A percentile compares a stretch with the other conserved stretches of the same genome.
phyloP scores from a whole-genome alignment of 2,888 invertebrate species.

The Noctua fimbriata region DNA sequence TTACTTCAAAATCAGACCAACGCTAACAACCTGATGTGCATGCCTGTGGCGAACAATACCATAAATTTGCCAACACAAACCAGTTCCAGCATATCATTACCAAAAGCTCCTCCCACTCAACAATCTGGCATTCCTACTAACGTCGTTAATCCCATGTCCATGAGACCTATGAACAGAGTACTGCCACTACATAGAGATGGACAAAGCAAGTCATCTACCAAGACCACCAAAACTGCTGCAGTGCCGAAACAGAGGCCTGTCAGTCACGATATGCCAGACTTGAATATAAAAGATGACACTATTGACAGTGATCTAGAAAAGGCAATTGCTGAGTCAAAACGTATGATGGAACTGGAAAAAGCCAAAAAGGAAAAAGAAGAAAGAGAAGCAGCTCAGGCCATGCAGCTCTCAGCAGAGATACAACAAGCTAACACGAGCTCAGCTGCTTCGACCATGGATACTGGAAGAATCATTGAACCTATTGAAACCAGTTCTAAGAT shows the following conservation, averaged over 20 bases:
- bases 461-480: slow-evolving; percentile 68
- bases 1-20: slow-evolving; percentile 83
- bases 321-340: slow-evolving; percentile 88
- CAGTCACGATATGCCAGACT: slow-evolving; percentile 88
- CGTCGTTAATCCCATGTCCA: slow-evolving; percentile 92
- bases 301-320: slow-evolving; percentile 89
- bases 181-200: slow-evolving; percentile 94
- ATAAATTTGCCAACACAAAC: slow-evolving; percentile 88
- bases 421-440: slow-evolving; percentile 82
- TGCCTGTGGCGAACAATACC: slow-evolving; percentile 86
- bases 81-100: slow-evolving; percentile 90
- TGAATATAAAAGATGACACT: slow-evolving; percentile 88
- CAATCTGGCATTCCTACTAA: slow-evolving; percentile 92
- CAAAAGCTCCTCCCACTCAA: slow-evolving; percentile 91
- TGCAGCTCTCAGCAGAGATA: slow-evolving; percentile 82
- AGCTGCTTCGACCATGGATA: slow-evolving; percentile 69
- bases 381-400: slow-evolving; percentile 81
- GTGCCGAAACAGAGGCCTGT: slow-evolving; percentile 82
- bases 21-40: slow-evolving; percentile 84
- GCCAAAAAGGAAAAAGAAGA: slow-evolving; percentile 87
- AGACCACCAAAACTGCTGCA: slow-evolving; percentile 77
- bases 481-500: slow-evolving; percentile 77
- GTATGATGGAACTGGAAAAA: slow-evolving; percentile 87
- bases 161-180: slow-evolving; percentile 94
- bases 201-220: slow-evolving; percentile 87